Evolutionary conservation across 2,888 invertebrate genomes (phyloP).

Genomic region (Galeruca laticollis): DNA sequence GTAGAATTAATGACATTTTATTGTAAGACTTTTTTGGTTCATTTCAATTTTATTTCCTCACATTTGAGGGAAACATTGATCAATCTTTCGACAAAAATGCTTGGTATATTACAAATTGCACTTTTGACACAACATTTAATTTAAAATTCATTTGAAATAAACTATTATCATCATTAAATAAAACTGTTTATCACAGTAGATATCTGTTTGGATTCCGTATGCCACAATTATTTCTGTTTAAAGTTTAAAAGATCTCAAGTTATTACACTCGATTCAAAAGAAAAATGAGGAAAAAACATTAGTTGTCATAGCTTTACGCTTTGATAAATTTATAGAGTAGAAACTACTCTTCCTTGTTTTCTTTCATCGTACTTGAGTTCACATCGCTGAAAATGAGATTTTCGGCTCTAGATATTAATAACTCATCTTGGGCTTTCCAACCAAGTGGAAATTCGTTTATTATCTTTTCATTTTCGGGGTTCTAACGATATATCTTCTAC

Average conservation of each 20-base stretch:
- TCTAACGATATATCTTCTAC: constrained; percentile 10
- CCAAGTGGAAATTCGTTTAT: constrained; percentile 15
- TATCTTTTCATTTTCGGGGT: constrained; percentile 12
- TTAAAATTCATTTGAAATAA: too few relatives aligned
- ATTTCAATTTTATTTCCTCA: too few relatives aligned
- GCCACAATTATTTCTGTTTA: neutral
- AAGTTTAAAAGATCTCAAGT: neutral
- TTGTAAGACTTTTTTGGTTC: too few relatives aligned
- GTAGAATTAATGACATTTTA: too few relatives aligned
- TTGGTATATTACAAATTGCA: too few relatives aligned
- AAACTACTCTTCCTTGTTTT: constrained; percentile 23
- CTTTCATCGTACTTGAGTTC: constrained; percentile 27
- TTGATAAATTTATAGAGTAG: constrained; percentile 14
- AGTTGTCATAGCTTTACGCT: constrained; percentile 24
- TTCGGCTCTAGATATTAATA: constrained; percentile 23
- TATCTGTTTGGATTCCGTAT: too few relatives aligned
- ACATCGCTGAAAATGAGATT: constrained; percentile 31
- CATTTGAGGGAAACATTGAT: too few relatives aligned
- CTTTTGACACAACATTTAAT: too few relatives aligned
- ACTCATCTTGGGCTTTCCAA: constrained; percentile 16
- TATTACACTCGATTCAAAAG: constrained; percentile 1
- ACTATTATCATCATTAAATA: too few relatives aligned
- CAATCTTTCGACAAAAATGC: too few relatives aligned
- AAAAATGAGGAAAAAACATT: neutral
- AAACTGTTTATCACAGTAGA: too few relatives aligned